Evolutionary conservation across 2,888 invertebrate genomes (phyloP).

Genomic region (Pantelozetes paolii): DNA sequence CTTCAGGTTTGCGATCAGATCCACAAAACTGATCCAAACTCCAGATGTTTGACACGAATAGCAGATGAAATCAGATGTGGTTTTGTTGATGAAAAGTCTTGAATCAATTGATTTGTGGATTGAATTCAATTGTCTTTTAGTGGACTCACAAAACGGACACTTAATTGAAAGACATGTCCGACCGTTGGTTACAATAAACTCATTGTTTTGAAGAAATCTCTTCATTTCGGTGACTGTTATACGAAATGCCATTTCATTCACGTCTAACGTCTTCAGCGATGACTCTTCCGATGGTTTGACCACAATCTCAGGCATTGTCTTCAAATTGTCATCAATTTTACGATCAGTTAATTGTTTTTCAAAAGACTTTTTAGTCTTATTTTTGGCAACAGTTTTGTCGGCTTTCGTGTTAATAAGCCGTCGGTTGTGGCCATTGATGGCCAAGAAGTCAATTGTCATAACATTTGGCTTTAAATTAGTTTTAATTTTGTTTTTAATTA

Average conservation of each 20-base stretch:
- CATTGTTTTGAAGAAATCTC: background rate
- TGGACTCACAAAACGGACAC: background rate
- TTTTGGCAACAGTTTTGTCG: background rate
- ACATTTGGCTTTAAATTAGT: background rate
- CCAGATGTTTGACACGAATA: constrained; percentile 4
- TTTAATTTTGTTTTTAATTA: background rate
- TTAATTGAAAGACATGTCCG: constrained; percentile 5
- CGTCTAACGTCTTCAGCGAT: background rate
- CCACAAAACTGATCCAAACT: constrained; percentile 4
- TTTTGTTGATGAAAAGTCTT: constrained; percentile 1
- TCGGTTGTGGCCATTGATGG: background rate
- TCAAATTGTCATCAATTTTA: background rate
- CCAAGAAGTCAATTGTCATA: background rate
- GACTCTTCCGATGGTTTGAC: background rate
- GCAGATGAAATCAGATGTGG: background rate
- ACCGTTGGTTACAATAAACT: background rate
- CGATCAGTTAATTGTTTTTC: background rate
- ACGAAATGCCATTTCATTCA: background rate
- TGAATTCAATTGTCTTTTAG: background rate
- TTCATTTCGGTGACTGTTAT: constrained; percentile 23
- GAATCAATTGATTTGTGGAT: background rate
- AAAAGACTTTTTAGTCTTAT: background rate
- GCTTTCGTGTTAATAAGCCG: background rate
- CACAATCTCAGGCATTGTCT: background rate
- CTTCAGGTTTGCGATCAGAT: background rate